Conservation (phyloP, 2,888 invertebrate genomes). For the Agriopis aurantiaria region DNA sequence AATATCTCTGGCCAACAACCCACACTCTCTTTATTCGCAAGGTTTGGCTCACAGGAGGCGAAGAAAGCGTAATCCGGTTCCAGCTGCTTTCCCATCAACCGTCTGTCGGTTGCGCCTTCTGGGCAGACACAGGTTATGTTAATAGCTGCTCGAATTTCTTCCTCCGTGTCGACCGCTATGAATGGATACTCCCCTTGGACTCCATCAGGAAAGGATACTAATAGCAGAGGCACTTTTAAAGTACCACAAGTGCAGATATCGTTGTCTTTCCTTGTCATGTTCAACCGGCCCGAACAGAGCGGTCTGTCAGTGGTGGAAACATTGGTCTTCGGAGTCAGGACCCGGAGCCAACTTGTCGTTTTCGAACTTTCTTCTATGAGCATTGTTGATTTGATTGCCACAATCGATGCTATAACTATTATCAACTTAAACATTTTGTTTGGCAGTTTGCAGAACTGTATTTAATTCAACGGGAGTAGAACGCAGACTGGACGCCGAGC, state of each 20-base stretch:
- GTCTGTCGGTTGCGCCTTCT: neutral
- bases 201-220: conserved; percentile 3
- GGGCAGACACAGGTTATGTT: neutral
- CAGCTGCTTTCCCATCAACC: conserved; percentile 5
- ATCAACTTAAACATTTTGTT: neutral
- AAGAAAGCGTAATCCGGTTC: conserved; percentile 1
- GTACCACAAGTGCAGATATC: neutral
- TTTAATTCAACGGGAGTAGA: neutral
- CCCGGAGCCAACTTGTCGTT: neutral
- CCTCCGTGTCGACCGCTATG: conserved; percentile 1
- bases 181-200: conserved; percentile 6
- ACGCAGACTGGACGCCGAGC: neutral
- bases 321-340: conserved; percentile 5
- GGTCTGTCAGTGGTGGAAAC: neutral
- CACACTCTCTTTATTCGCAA: neutral
- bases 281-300: neutral
- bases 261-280: neutral
- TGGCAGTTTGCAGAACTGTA: neutral
- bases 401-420: neutral
- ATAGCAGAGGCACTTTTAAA: neutral
- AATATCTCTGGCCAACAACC: conserved; percentile 10
- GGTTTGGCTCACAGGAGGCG: conserved; percentile 2
- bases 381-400: neutral
- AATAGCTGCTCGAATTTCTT: conserved; percentile 6
- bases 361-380: neutral